phyloP scores from a whole-genome alignment of 2,797 vertebrate genomes.

The Oryzias dopingdopingensis region DNA sequence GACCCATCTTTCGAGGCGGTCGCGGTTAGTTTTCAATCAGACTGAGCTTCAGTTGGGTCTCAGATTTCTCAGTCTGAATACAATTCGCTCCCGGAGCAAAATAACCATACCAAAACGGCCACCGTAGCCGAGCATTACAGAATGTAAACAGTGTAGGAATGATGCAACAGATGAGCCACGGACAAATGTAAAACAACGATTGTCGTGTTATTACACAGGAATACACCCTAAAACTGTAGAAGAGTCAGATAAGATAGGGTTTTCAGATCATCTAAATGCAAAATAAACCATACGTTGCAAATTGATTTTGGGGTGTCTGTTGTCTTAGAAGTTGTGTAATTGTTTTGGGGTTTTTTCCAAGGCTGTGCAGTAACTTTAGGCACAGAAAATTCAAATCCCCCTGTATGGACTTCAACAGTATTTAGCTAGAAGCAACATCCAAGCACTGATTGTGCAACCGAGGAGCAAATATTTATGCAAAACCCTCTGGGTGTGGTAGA shows the following conservation, averaged over 20 bases:
- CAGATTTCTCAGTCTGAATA: too few relatives aligned
- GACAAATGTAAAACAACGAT: too few relatives aligned
- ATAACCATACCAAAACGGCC: too few relatives aligned
- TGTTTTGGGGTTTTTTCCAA: conserved; percentile 7
- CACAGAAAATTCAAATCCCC: neutral
- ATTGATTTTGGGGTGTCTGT: neutral
- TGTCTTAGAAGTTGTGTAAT: neutral
- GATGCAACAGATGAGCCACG: too few relatives aligned
- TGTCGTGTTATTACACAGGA: too few relatives aligned
- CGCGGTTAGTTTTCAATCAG: too few relatives aligned
- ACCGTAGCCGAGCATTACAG: too few relatives aligned
- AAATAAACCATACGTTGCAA: neutral
- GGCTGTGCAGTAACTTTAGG: neutral
- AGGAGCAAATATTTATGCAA: conserved; percentile 1
- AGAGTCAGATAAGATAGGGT: neutral
- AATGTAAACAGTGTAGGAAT: too few relatives aligned
- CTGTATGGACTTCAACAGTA: neutral
- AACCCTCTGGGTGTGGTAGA: conserved; percentile 1
- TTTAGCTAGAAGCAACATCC: conserved; percentile 15
- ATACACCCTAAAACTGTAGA: neutral
- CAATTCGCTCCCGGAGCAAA: too few relatives aligned
- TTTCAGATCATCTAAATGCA: too few relatives aligned
- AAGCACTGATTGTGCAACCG: conserved; percentile 16
- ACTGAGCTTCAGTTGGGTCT: too few relatives aligned
- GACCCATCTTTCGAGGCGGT: too few relatives aligned